These are phyloP conservation scores for Phalacrocorax aristotelis DNA, from an alignment of 2,113 vertebrate species.

Conservation along the genomic window DNA sequence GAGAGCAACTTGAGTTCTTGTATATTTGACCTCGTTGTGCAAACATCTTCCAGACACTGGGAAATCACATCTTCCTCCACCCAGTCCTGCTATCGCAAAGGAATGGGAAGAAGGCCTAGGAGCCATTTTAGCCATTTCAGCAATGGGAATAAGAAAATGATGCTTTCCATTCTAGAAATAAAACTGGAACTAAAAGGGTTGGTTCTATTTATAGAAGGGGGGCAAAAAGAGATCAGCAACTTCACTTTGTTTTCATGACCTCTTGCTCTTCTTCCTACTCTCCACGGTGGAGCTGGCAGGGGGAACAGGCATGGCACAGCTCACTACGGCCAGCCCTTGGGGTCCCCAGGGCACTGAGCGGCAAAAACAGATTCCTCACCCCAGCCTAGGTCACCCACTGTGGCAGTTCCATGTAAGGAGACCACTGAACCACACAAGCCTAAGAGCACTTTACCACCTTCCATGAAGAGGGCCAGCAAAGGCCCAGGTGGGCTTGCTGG, in stretches of 20 bases:
- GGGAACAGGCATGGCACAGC: neutral
- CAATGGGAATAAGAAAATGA: neutral
- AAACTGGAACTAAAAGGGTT: neutral
- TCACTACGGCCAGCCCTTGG: rapidly evolving
- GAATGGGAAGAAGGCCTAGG: neutral
- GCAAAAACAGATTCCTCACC: neutral
- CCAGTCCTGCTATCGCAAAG: neutral
- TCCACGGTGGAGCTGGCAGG: neutral
- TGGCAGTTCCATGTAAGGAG: neutral
- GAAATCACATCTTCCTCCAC: neutral
- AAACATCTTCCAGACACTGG: neutral
- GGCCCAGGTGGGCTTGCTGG: neutral
- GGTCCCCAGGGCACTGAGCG: rapidly evolving
- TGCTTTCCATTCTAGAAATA: neutral
- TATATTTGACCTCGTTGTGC: rapidly evolving
- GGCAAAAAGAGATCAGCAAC: neutral
- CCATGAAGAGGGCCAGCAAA: neutral
- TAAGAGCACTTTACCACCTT: neutral
- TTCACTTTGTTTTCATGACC: neutral
- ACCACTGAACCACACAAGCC: rapidly evolving
- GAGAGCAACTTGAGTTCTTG: neutral
- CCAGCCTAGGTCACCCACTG: no score
- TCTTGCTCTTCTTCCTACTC: neutral
- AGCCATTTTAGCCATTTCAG: neutral
- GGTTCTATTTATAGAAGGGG: neutral